Conservation (phyloP, 2,888 invertebrate genomes). For the Apoda limacodes region DNA sequence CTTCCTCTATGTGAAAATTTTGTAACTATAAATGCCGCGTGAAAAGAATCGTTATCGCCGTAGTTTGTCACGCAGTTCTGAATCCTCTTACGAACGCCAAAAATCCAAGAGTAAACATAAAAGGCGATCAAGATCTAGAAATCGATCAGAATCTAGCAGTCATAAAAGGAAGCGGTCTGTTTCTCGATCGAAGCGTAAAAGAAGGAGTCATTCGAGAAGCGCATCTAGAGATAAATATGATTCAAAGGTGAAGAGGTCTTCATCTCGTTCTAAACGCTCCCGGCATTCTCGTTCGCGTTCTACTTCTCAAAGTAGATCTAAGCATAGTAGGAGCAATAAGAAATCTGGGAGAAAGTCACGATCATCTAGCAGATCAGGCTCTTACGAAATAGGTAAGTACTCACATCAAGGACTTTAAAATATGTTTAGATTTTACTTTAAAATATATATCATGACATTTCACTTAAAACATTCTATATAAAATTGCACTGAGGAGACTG, state of each 20-base stretch:
- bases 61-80: conserved; percentile 54
- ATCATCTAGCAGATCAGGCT: conserved; percentile 47
- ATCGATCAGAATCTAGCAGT: conserved; percentile 46
- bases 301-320: conserved; percentile 41
- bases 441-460: no score
- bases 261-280: conserved; percentile 36
- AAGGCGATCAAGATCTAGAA: conserved; percentile 47
- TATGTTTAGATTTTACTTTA: no score
- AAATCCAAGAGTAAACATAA: conserved; percentile 52
- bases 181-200: conserved; percentile 40
- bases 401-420: no score
- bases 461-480: no score
- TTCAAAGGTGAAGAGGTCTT: conserved; percentile 42
- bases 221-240: conserved; percentile 53
- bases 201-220: conserved; percentile 52
- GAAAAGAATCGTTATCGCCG: conserved; percentile 52
- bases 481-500: no score
- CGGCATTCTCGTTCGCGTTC: conserved; percentile 41
- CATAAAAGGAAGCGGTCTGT: conserved; percentile 42
- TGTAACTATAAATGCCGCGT: conserved; percentile 64
- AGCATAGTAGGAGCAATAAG: conserved; percentile 36
- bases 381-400: conserved; percentile 46
- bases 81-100: conserved; percentile 52
- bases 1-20: no score
- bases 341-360: conserved; percentile 40